Evolutionary conservation across 2,797 vertebrate genomes (phyloP), one percentile per base, ranked within the genome.

Genomic region (Tolypeutes matacus): DNA sequence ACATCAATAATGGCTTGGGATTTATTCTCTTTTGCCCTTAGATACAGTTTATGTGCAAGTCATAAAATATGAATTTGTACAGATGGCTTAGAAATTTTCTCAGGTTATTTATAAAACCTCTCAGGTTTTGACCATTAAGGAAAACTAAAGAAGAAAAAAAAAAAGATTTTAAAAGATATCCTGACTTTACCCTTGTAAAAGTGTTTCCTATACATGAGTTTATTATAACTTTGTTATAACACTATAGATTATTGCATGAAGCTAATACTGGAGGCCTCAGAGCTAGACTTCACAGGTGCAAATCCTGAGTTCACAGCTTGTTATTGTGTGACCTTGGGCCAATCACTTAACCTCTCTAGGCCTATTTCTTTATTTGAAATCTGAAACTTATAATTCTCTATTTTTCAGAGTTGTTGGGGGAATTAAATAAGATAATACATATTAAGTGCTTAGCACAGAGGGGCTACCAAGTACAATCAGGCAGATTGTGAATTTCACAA

Each of bases 61-160:
- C 91, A 92, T 93, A 92, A 97, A 97, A 97, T 82, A 67, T 29
- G 31, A 95, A 97, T 95, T 82, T 91, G 56, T 86, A 65, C 69
- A 91, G 96, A 94, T 53, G 2, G 25, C 88, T 83, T 13, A 92
- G 36, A 87, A 27, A 96, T 27, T 0, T 91, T 93, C 15, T 36
- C 65, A 82, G 39, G n/a, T 77, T 94, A 77, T 87, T 95, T 94
- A 69, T 83, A 93, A 95, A 94, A 73, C 13, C 42, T 94, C 70
- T 92, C 56, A 83, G 67, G 86, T 77, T 93, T 94, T 92, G 53
- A 83, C 34, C 84, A 81, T 76, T 39, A 75, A 73, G 42, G 67
- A 42, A 75, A 56, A 72, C 64, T 80, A 10, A 42, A 70, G 39
- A 39, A 27, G 21, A 42, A 46, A 27, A 36, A 42, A 46, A 96